Conservation (phyloP, 2,888 invertebrate species). For the Cabera pusaria region DNA sequence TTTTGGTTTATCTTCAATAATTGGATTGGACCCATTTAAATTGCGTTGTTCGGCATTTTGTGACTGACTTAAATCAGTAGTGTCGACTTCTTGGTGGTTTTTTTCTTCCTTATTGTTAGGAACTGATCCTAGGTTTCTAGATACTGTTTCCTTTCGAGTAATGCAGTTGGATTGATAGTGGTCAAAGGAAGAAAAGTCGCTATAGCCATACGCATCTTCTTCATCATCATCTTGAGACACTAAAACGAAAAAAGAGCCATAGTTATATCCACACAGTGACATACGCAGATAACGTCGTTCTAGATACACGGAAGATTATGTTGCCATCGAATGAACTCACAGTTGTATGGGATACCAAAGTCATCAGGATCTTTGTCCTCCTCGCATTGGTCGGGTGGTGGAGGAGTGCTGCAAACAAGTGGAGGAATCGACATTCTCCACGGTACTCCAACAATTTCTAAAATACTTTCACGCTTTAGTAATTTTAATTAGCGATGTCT, state of each 20-base stretch:
- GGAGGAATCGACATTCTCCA: slow-evolving; percentile 85
- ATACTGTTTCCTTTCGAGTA: slow-evolving; percentile 17
- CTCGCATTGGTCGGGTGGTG: slow-evolving; percentile 85
- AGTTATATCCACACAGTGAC: no score
- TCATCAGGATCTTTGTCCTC: slow-evolving; percentile 84
- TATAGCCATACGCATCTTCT: slow-evolving; percentile 60
- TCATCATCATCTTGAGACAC: slow-evolving; percentile 75
- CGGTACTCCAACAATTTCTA: slow-evolving; percentile 36
- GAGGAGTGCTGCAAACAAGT: slow-evolving; percentile 86
- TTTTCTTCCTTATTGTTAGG: slow-evolving; percentile 5
- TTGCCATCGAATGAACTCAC: slow-evolving; percentile 64
- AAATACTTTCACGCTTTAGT: slow-evolving; percentile 32
- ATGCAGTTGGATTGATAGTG: slow-evolving; percentile 42
- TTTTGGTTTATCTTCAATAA: slow-evolving; percentile 39
- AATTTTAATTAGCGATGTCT: slow-evolving; percentile 11
- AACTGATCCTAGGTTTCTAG: no score
- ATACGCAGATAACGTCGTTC: no score
- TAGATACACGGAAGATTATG: no score
- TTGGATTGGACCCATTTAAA: slow-evolving; percentile 28
- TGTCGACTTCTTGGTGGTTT: slow-evolving; percentile 19
- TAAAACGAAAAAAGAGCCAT: slow-evolving; percentile 41
- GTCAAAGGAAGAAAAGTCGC: slow-evolving; percentile 56
- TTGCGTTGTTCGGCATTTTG: slow-evolving; percentile 17
- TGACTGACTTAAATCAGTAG: no score
- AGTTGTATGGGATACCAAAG: slow-evolving; percentile 69